A percentile compares a stretch with the other conserved stretches of the same genome.
phyloP scores from a whole-genome alignment of 1,140 invertebrate genomes.

The Metaphire vulgaris region DNA sequence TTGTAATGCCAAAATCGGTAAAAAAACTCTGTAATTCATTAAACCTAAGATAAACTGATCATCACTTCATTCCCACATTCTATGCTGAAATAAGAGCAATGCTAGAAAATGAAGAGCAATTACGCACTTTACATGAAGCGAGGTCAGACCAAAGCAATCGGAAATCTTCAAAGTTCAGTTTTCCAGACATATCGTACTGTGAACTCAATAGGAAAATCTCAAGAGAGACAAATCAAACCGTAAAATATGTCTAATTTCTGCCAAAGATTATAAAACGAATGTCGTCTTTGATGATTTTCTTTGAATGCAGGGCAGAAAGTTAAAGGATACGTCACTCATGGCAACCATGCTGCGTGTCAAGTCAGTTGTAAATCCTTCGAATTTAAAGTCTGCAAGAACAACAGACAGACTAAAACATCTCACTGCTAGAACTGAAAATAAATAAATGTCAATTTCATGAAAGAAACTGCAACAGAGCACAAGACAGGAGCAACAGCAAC shows the following conservation, averaged over 20 bases:
- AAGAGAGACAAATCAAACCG: background rate
- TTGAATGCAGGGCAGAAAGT: background rate
- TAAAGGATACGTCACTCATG: constrained; percentile 68
- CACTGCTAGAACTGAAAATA: background rate
- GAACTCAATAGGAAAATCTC: background rate
- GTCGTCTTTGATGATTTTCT: background rate
- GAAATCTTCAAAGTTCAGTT: constrained; percentile 90
- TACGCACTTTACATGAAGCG: constrained; percentile 75
- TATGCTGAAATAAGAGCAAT: background rate
- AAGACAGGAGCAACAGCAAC: no score
- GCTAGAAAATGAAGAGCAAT: background rate
- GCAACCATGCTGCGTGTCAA: constrained; percentile 90
- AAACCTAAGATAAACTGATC: background rate
- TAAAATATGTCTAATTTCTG: background rate
- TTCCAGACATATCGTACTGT: constrained; percentile 73
- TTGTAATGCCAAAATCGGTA: no score
- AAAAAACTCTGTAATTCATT: no score
- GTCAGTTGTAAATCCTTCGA: constrained; percentile 82
- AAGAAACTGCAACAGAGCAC: no score
- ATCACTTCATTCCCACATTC: background rate
- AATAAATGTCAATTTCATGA: no score
- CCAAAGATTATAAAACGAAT: background rate
- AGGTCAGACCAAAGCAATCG: constrained; percentile 77
- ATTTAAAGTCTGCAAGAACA: constrained; percentile 62
- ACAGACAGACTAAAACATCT: background rate